Percentiles rank a stretch among this genome's conserved stretches.
phyloP scores from a whole-genome alignment of 2,113 vertebrate genomes.

The Leptodactylus fuscus region DNA sequence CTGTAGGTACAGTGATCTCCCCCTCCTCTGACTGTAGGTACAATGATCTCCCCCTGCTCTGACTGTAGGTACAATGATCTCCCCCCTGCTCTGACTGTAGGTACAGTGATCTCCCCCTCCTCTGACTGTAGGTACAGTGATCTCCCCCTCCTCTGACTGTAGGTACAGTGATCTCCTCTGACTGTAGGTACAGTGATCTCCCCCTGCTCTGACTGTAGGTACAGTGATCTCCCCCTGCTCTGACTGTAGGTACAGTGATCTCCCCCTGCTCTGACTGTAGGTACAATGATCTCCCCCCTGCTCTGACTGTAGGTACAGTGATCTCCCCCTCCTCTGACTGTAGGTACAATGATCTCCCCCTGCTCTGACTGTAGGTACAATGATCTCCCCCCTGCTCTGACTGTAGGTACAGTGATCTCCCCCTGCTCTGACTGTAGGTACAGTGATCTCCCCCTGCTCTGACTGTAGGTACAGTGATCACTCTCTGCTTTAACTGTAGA shows the following conservation, averaged over 20 bases:
- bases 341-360: no score
- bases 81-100: background rate
- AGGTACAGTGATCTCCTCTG: no score
- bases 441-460: background rate
- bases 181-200: background rate
- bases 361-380: background rate
- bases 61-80: background rate
- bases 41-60: background rate
- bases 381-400: background rate
- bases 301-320: no score
- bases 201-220: background rate
- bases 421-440: background rate
- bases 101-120: background rate
- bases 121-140: background rate
- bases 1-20: no score
- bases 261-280: background rate
- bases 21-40: no score
- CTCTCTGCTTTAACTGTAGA: background rate
- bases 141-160: background rate
- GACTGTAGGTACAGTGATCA: background rate
- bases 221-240: no score
- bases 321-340: no score
- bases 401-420: background rate
- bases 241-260: background rate
- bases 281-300: no score